These are phyloP conservation scores for Orestias chungarensis DNA, from an alignment of 2,797 vertebrate genomes.

Conservation along the genomic window DNA sequence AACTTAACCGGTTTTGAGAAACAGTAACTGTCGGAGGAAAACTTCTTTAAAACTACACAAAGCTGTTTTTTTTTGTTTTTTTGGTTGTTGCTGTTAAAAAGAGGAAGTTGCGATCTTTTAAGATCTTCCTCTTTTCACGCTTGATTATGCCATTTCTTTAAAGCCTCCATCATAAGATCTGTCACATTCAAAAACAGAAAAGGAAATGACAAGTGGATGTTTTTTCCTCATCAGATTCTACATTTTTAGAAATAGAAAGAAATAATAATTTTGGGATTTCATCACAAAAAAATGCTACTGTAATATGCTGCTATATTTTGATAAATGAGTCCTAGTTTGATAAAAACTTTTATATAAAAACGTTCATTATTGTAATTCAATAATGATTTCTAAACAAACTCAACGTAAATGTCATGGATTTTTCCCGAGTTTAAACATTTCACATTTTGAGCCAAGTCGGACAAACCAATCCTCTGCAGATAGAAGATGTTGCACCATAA, in stretches of 20 bases:
- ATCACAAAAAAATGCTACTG: background rate
- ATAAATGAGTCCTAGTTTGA: background rate
- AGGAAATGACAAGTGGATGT: background rate
- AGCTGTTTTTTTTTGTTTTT: too few relatives aligned
- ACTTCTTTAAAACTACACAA: too few relatives aligned
- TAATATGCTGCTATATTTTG: background rate
- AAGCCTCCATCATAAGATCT: background rate
- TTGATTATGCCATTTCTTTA: background rate
- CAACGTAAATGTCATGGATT: background rate
- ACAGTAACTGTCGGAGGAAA: background rate
- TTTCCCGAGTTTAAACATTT: background rate
- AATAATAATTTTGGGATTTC: background rate
- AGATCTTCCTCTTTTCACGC: constrained; percentile 13
- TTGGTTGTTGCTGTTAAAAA: background rate
- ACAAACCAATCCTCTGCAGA: background rate
- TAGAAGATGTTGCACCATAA: background rate
- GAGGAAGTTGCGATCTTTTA: background rate
- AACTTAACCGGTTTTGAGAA: background rate
- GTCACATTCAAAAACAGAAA: background rate
- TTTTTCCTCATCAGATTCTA: constrained; percentile 26
- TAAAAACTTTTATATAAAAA: background rate
- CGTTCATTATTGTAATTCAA: background rate
- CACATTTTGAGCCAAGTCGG: constrained; percentile 9
- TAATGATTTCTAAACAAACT: background rate
- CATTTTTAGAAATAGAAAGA: background rate